Evolutionary conservation across 2,113 vertebrate species (phyloP), one percentile per base, ranked within the genome.

Genomic region (Phylloscopus whistleri): DNA sequence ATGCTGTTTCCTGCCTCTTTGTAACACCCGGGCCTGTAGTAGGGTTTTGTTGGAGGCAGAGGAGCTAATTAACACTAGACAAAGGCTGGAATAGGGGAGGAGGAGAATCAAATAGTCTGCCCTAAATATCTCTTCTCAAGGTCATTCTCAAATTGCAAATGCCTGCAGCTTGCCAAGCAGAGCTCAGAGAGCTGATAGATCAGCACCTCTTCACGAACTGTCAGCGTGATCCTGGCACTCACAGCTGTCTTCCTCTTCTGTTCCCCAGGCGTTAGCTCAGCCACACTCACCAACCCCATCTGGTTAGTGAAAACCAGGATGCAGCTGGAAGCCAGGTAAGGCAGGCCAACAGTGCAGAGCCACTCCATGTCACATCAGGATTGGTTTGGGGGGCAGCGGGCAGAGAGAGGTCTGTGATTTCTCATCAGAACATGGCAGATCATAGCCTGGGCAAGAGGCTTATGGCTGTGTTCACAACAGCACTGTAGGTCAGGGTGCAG

Each of bases 271-370:
- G 9, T 97, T 66, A 94, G 70, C 37, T 95, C 94, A 46, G 24
- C 96, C 64, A 97, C 97, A 1, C 90, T 97, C 43, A 97, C 96
- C 81, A 97, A 97, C 69, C 97, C 97, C 37, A 95, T 97, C 64
- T 97, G 97, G 97, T 46, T 97, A 78, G 97, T 97, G 93, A 97
- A 97, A 87, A 97, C 97, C 62, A 96, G 97, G 76, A 88, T 94
- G 97, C 97, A 97, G 82, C 90, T 97, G 86, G 93, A 97, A 87
- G 90, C 76, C 81, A 97, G 97, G 97, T 97, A 78, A 95, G 75
- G 48, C 41, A 92, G 53, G 27, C 7, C 20, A 49, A 46, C 53
- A 46, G 16, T 18, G 17, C 67, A 83, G 62, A 84, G 58, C 46
- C 35, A 11, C 33, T 85, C 26, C 0, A 0, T 67, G 31, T 48